Conservation (phyloP, 2,113 vertebrate genomes). For the Tichodroma muraria region DNA sequence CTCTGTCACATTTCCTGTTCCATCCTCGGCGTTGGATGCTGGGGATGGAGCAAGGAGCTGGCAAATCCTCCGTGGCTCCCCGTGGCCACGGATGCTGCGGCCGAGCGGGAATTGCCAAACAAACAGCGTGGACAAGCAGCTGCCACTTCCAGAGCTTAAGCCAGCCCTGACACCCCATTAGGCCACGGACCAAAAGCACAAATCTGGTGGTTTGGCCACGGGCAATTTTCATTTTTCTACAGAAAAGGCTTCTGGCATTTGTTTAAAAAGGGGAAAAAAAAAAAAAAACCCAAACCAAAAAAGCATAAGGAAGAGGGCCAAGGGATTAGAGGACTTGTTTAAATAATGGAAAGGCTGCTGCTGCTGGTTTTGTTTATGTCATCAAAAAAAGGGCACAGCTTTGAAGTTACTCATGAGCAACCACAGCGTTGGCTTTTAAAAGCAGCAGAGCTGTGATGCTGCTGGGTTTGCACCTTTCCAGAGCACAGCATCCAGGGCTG, state of each 20-base stretch:
- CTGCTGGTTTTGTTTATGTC: background rate
- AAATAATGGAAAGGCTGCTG: background rate
- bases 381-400: background rate
- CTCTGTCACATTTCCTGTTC: background rate
- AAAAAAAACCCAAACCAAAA: too few species aligned
- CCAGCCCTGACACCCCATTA: background rate
- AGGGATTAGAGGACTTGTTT: background rate
- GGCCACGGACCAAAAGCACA: background rate
- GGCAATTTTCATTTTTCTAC: background rate
- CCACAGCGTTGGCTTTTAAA: accelerated
- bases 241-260: background rate
- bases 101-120: background rate
- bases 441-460: background rate
- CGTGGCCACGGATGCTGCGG: background rate
- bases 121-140: background rate
- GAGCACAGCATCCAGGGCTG: accelerated
- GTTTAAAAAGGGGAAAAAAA: background rate
- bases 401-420: background rate
- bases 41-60: accelerated
- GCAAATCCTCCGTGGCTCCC: background rate
- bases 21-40: accelerated
- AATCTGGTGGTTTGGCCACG: background rate
- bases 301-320: background rate
- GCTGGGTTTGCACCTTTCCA: background rate
- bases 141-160: background rate